Base-by-base conservation (phyloP, 2,888 invertebrate species). In the Lasioglossum figueresi region DNA sequence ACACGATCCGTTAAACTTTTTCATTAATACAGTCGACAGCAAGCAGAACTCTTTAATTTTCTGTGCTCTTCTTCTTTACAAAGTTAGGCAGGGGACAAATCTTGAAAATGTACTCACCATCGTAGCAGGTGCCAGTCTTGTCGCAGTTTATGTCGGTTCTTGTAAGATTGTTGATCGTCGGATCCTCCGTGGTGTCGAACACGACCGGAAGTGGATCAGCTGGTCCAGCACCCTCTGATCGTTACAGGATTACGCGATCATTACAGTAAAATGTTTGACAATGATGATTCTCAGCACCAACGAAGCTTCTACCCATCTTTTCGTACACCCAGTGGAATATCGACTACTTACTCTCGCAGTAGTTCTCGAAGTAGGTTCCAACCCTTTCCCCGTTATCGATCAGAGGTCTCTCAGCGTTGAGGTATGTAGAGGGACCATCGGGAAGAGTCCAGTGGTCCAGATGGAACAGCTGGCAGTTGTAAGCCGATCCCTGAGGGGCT, bases 101-200 rank as follows among this genome's bases (percentile, higher is more conserved):
- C 59, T 27, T 5, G 23, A 27, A 14, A 27, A 59, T 59, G 19
- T 8, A 34, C 66, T 6, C 96, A 98, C 98, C 98, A 95, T 99
- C 98, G 94, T 99, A 99, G 94, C 99, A 99, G 89, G 98, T 98
- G 94, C 99, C 99, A 80, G 98, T 98, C 94, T 98, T 98, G 95
- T 99, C 99, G 95, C 99, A 99, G 95, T 98, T 98, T 76, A 97
- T 97, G 71, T 91, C 88, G 92, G 96, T 97, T 91, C 97, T 96
- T 6, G 97, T 97, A 91, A 97, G 95, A 93, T 98, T 98, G 95
- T 96, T 98, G 89, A 97, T 93, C 86, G 95, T 96, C 8, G 97
- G 96, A 94, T 98, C 98, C 95, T 97, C 97, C 76, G 97, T 97
- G 78, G 97, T 97, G 88, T 98, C 98, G 93, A 98, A 96, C 23